Evolutionary conservation across 2,113 vertebrate species (phyloP), one percentile per base, ranked within the genome.

Genomic region (Merops nubicus): DNA sequence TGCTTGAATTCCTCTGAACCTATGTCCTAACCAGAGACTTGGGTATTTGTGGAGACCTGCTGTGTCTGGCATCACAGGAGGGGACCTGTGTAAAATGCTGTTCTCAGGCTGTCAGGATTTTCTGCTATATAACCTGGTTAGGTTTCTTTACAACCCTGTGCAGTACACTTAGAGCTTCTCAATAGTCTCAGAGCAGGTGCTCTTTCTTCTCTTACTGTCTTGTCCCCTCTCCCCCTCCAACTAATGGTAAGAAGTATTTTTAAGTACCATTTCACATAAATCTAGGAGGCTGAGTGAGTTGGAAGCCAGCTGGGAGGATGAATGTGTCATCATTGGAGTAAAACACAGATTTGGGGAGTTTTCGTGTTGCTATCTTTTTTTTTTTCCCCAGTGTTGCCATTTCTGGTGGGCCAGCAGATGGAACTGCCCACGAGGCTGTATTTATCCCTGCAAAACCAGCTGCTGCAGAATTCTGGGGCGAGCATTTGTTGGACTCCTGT

Each of bases 371-470:
- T 29, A 31, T 54, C 40, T 47, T 74, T 79, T 54, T 69, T 64
- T 7, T n/a, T 59, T 3, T 7, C 6, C 5, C 5, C 21, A 64
- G 0, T 42, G 72, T 93, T 97, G 42, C 87, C 78, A 19, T 96
- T 97, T 96, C 72, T 92, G 85, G 76, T 91, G 86, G 93, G 53
- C 91, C 42, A 78, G 73, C 97, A 97, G 95, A 96, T 97, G 97
- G 96, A 96, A 86, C 94, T 97, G 93, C 97, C 94, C 93, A 96
- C 91, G 31, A 78, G 93, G 69, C 78, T 6, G 1, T 90, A 78
- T 95, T 97, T 96, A 91, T 93, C 84, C 68, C 51, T 94, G 53
- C 69, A 85, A 68, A 95, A 68, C 60, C 89, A 88, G 91, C 84
- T 97, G 95, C 69, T 95, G 70, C 47, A 70, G 62, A 96, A 57